These are phyloP conservation scores for Gasterosteus aculeatus DNA, from an alignment of 2,113 vertebrate species.

Conservation along the genomic window DNA sequence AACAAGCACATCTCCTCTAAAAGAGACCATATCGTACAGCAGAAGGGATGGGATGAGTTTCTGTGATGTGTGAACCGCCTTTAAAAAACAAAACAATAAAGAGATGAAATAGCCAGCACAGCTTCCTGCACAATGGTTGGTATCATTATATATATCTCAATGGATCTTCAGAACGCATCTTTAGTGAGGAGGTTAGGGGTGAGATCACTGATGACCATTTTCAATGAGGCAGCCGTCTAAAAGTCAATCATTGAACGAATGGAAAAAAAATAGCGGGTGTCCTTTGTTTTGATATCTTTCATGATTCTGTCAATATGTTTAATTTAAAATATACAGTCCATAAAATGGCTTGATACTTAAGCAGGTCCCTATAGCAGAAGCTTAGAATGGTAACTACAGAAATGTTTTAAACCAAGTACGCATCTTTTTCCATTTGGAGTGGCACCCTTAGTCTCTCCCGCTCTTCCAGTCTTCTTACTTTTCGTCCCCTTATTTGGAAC, in stretches of 20 bases:
- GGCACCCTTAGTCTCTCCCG: neutral
- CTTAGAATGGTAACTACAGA: neutral
- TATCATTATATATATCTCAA: slow-evolving; percentile 5
- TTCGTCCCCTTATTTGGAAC: slow-evolving; percentile 76
- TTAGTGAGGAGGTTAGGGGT: neutral
- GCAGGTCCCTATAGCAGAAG: neutral
- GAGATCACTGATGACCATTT: slow-evolving; percentile 21
- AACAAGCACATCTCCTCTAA: neutral
- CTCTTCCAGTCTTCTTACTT: neutral
- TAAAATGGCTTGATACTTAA: neutral
- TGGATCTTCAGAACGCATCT: neutral
- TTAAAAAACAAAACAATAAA: neutral
- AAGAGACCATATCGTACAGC: neutral
- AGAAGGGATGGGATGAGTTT: neutral
- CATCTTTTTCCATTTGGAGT: slow-evolving; percentile 18
- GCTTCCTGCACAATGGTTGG: neutral
- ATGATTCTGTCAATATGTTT: neutral
- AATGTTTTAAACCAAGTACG: neutral
- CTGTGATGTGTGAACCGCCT: neutral
- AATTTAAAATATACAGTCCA: neutral
- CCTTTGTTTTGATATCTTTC: neutral
- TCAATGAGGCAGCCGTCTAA: neutral
- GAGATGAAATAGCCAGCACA: neutral
- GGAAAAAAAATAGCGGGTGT: neutral
- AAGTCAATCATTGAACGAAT: neutral